Evolutionary conservation across 2,797 vertebrate genomes (phyloP), one percentile per base, ranked within the genome.

Genomic region (Pangasius macronema): DNA sequence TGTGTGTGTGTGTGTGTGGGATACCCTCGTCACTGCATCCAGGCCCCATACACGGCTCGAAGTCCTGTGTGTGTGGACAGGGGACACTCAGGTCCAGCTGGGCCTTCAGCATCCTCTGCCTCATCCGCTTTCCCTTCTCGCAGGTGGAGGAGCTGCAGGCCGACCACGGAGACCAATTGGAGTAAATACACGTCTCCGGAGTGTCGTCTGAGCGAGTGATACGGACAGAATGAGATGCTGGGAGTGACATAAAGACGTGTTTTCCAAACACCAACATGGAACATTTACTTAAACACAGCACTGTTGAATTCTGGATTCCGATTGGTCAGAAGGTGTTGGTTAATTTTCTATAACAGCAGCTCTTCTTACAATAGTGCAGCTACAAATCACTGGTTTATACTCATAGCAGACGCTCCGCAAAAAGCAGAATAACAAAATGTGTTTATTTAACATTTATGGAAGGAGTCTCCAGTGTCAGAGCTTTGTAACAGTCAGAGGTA

Each of bases 151-250:
- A 99, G 93, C 99, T 99, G 93, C 98, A 99, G 86, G 98, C 98
- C 0, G 99, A 99, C 98, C 98, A 99, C 0, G 98, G 98, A 88
- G 98, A 99, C 98, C 98, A 99, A 94, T 98, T 99, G 89, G 98
- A 99, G 93, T 99, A 99, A 93, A 99, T 99, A 75, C 98, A 99
- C 0, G 98, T 99, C 95, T 99, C 98, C 0, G 98, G 98, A 67
- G 98, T 99, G 72, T 99, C 98, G 90, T 99, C 98, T 99, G 91
- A 84, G 92, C 90, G 85, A 86, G 30, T 14, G 82, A 46, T 63
- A 27, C 86, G 86, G 36, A 82, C 11, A 61, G 27, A 39, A 30
- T 11, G 30, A 18, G 55, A 24, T 18, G 46, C 57, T 53, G n/a
- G n/a, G 5, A 55, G 49, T 70, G 53, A 51, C 72, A 73, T 87